phyloP scores from a whole-genome alignment of 2,888 invertebrate species.

The Dorcus hopei region DNA sequence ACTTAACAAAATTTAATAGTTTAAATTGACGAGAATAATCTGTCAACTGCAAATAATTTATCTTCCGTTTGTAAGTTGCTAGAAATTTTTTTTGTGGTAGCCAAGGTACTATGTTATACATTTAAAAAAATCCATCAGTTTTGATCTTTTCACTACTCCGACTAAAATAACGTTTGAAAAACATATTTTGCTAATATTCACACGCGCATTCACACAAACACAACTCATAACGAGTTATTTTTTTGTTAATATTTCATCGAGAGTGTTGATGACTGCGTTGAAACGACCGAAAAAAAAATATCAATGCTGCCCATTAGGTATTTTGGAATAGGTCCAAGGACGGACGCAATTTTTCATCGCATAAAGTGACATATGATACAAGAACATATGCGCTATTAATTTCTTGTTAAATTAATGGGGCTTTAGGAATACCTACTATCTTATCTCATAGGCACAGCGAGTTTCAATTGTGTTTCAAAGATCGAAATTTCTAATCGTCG shows the following conservation, averaged over 20 bases:
- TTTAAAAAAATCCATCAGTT: no score
- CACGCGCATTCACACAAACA: no score
- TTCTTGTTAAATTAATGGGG: background rate
- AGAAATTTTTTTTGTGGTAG: no score
- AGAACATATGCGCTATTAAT: background rate
- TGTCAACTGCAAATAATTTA: no score
- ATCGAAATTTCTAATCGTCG: background rate
- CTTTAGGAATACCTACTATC: background rate
- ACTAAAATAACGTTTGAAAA: no score
- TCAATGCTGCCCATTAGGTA: background rate
- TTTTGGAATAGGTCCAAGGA: background rate
- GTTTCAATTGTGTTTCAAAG: background rate
- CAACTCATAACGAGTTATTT: background rate
- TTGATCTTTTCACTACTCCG: no score
- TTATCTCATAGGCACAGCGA: background rate
- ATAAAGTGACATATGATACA: background rate
- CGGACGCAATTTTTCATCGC: background rate
- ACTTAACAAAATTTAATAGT: no score
- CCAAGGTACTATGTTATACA: no score
- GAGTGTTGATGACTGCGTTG: background rate
- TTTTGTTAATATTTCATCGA: background rate
- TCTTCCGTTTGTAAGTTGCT: no score
- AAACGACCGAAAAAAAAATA: background rate
- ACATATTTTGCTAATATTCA: no score
- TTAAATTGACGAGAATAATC: no score